phyloP scores from a whole-genome alignment of 2,797 vertebrate species.

The Acipenser transmontanus region DNA sequence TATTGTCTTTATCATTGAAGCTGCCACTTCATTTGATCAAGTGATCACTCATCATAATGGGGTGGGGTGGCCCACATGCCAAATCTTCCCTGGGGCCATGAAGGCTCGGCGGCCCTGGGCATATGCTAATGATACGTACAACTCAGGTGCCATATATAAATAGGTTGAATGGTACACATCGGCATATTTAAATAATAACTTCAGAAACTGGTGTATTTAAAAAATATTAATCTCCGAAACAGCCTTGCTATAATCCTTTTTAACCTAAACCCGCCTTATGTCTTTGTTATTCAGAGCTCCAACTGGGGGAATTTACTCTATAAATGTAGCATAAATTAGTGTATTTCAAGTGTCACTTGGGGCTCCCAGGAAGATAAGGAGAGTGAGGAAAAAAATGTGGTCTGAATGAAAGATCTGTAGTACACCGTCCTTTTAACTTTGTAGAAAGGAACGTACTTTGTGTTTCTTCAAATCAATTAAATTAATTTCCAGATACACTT shows the following conservation, averaged over 20 bases:
- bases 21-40: too few relatives aligned
- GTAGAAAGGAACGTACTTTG: too few relatives aligned
- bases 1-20: too few relatives aligned
- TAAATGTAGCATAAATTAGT: background rate
- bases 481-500: too few relatives aligned
- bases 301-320: background rate
- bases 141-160: background rate
- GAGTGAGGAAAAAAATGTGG: background rate
- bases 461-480: too few relatives aligned
- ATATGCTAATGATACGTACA: conserved; percentile 1
- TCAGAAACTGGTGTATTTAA: background rate
- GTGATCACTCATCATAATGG: too few relatives aligned
- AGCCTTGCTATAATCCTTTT: background rate
- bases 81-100: too few relatives aligned
- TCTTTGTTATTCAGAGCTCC: background rate
- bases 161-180: background rate
- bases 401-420: background rate
- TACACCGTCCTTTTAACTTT: too few relatives aligned
- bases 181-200: background rate
- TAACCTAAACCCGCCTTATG: background rate
- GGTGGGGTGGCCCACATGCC: too few relatives aligned
- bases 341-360: background rate
- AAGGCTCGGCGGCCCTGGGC: too few relatives aligned
- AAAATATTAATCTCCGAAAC: background rate
- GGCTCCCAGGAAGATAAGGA: background rate